Evolutionary conservation across 2,888 invertebrate species (phyloP), one percentile per base, ranked within the genome.

Genomic region (Melipona beecheii): DNA sequence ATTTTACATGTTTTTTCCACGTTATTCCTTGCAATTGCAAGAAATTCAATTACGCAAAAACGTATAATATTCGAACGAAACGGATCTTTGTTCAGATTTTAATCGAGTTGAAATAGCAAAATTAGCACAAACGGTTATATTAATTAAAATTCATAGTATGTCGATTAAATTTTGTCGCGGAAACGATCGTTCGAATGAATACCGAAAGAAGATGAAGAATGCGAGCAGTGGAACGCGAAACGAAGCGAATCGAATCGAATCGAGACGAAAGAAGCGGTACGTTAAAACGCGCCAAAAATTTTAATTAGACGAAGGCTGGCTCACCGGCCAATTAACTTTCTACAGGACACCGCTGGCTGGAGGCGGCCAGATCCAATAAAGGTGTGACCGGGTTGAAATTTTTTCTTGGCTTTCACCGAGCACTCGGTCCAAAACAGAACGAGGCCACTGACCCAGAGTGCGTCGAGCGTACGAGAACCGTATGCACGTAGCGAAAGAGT

Each of bases 361-460:
- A 52, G 71, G 31, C 31, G 62, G 62, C 75, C 68, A 78, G 78
- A 73, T 80, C 75, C 85, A 77, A 81, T 84, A 86, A 88, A 89
- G 87, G 84, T 85, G 87, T 78, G 89, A 89, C 88, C 83, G 82
- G 85, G 75, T 87, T 83, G 85, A 84, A 90, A 86, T 90, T 43
- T 43, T 89, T 86, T 83, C 83, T 71, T 76, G 77, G 86, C 89
- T 89, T 89, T 89, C 89, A 89, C 89, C 89, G 75, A 71, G 75
- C 64, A 70, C 76, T 68, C 69, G 83, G 75, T 85, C 87, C 78
- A 87, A 89, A 88, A 90, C 87, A 87, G 89, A 93, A 91, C 89
- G 92, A 90, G 93, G 93, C 87, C 93, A 90, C 89, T 90, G 93
- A 93, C 93, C 93, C 91, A 88, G 90, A 90, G 90, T 60, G 27